These are phyloP conservation scores for Trachops cirrhosus DNA, from an alignment of 2,797 vertebrate species.

Conservation along the genomic window DNA sequence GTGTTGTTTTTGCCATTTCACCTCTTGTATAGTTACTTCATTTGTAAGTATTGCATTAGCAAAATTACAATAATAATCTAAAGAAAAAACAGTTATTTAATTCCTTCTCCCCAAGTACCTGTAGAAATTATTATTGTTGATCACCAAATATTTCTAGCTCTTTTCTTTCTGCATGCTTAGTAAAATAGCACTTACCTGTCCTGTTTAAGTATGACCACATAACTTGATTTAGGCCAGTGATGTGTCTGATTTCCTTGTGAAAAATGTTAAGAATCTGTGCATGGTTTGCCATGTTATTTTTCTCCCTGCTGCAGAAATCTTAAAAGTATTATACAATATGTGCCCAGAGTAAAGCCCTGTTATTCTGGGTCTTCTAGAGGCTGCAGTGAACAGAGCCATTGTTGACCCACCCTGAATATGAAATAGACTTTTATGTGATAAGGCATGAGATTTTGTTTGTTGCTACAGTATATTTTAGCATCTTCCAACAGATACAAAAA, in stretches of 20 bases:
- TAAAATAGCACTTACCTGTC: background rate
- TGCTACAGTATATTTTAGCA: background rate
- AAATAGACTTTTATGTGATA: background rate
- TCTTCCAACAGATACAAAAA: background rate
- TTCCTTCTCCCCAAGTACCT: background rate
- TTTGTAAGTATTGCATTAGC: background rate
- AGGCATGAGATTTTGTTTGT: background rate
- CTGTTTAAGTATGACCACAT: background rate
- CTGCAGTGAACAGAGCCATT: background rate
- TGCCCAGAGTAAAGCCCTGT: background rate
- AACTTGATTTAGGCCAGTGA: background rate
- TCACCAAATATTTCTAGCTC: background rate
- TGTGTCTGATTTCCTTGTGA: background rate
- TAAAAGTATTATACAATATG: background rate
- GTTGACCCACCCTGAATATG: background rate
- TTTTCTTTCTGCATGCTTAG: background rate
- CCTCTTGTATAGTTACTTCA: background rate
- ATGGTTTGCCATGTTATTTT: background rate
- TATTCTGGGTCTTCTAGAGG: background rate
- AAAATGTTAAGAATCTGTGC: background rate
- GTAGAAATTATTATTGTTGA: background rate
- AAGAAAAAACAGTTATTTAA: constrained; percentile 24
- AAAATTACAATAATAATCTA: constrained; percentile 24
- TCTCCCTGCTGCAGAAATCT: background rate
- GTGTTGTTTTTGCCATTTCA: constrained; percentile 34